Evolutionary conservation across 2,888 invertebrate species (phyloP), one percentile per base, ranked within the genome.

Genomic region (Autographa pulchrina): DNA sequence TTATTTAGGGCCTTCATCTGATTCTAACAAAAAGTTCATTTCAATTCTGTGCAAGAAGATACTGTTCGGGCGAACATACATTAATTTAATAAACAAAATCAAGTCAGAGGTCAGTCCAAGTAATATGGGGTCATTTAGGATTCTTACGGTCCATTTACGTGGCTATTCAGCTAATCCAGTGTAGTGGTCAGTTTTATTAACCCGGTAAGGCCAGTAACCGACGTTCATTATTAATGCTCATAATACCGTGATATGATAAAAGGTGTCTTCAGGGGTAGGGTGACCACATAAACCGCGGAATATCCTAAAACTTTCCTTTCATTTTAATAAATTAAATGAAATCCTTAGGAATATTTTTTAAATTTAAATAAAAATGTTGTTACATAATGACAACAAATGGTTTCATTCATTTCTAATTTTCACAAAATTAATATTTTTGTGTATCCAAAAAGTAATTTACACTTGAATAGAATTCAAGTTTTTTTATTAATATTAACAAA

Each of bases 151-250:
- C n/a, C 75, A 74, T 82, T 83, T 83, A 41, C 48, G 54, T 68
- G 68, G 65, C 64, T 61, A 62, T 74, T 43, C 41, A 52, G 66
- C 38, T 81, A 82, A 83, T 83, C 81, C 74, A 54, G 60, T 59
- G 56, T 71, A 83, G 75, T 82, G 83, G 67, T 62, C 59, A 56
- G 58, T 73, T 74, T 83, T 81, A 81, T 72, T 77, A 75, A 80
- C 75, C 61, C 48, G n/a, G n/a, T n/a, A 48, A n/a, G 64, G 65
- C 18, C 25, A 25, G 70, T 52, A 54, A 56, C 20, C 41, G 35
- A n/a, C 70, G 58, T 71, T 67, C 65, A 79, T 75, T 79, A 77
- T 82, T 81, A 71, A 82, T 70, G 67, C 25, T 62, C 72, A 72
- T 78, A 77, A 74, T 72, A 75, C 62, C 58, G 60, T 68, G 60